These are phyloP conservation scores for Eurystomus glaucurus DNA, from an alignment of 2,797 vertebrate species.

Conservation along the genomic window DNA sequence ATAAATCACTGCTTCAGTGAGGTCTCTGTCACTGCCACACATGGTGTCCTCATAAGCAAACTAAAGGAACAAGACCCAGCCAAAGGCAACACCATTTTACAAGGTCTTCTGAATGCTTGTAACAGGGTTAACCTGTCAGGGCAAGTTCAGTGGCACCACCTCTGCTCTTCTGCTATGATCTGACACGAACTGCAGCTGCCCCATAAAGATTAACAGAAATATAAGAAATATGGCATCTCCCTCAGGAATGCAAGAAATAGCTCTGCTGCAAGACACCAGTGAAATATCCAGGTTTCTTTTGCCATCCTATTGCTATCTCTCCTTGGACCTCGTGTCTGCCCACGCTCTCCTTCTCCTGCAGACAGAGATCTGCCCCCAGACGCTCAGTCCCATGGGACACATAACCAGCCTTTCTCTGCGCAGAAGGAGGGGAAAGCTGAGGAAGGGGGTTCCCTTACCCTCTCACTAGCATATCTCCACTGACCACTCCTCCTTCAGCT, in stretches of 20 bases:
- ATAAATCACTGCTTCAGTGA: neutral
- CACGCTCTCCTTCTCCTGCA: neutral
- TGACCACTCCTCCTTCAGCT: fast-evolving
- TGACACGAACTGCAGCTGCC: neutral
- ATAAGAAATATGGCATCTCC: neutral
- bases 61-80: neutral
- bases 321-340: neutral
- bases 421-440: neutral
- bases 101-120: neutral
- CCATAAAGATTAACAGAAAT: neutral
- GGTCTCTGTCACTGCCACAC: neutral
- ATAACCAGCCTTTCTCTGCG: neutral
- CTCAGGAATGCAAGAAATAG: neutral
- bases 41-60: neutral
- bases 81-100: neutral
- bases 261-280: neutral
- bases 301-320: neutral
- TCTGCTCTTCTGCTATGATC: neutral
- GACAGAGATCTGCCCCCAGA: neutral
- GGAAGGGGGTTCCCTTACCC: neutral
- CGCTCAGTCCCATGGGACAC: too few species aligned
- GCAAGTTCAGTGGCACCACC: neutral
- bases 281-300: neutral
- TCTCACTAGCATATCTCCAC: neutral
- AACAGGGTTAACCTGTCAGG: neutral